Base-by-base conservation (phyloP, 2,888 invertebrate genomes). In the Ceratothoa steindachneri region DNA sequence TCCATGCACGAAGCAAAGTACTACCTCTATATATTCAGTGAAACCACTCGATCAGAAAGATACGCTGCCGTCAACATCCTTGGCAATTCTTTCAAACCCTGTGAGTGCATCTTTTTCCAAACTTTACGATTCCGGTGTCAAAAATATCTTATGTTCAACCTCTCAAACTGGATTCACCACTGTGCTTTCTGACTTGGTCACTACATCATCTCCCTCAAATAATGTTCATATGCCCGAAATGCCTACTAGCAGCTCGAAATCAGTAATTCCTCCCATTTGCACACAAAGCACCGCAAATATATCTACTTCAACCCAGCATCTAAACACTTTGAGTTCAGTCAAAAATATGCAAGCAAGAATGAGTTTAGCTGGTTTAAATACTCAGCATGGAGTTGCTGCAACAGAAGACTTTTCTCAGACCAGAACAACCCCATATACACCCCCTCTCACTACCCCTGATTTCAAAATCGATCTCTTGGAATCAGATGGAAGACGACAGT, bases 281-380 rank as follows among this genome's bases (percentile, higher is more conserved):
- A 9, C 15, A 41, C 41, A 41, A 15, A 41, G 15, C 41, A 41
- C 41, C 7, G 15, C 7, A 9, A 41, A 5, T 9, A 9, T 15
- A 9, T 41, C 41, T 15, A 41, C 41, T 5, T 41, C 41, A 9
- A 15, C 41, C 15, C 41, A 9, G 7, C 41, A 41, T 41, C 5
- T 41, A 9, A 41, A 41, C 41, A 41, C 41, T 41, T 41, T 41
- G n/a, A 60, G 12, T 24, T 60, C 60, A 22, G 27, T 60, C 1
- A 60, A 60, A 24, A 60, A 60, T 1, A 60, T n/a, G 60, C 60
- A 60, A 24, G 60, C 60, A 24, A 60, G 60, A 60, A 60, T 60
- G 60, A 60, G 22, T 60, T 60, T 60, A 60, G 12, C 60, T n/a
- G 60, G 60, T 7, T 24, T 60, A 24, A 60, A 24, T 60, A 24